A percentile compares a stretch with the other conserved stretches of the same genome.
phyloP scores from a whole-genome alignment of 2,888 invertebrate species.

The Hermodice carunculata region DNA sequence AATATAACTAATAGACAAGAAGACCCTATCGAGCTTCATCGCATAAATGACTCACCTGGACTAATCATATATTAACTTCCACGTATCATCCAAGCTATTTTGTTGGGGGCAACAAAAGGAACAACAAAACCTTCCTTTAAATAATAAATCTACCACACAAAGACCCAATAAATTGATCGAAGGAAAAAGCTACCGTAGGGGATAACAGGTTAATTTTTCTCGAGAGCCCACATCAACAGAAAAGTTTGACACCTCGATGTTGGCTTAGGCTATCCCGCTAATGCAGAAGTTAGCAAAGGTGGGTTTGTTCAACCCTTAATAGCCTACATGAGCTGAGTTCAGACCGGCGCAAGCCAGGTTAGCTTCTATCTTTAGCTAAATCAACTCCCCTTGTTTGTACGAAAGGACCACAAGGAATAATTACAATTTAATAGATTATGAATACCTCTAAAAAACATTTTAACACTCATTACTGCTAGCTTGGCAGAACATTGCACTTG shows the following conservation, averaged over 20 bases:
- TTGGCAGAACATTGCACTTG: conserved; percentile 80
- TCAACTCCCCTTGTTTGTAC: conserved; percentile 80
- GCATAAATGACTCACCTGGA: too few species aligned
- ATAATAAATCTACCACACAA: conserved; percentile 15
- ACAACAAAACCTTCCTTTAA: conserved; percentile 9
- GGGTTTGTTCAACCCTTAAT: conserved; percentile 81
- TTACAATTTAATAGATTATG: conserved; percentile 19
- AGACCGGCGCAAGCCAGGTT: conserved; percentile 88
- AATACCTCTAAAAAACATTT: neutral
- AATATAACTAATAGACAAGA: conserved; percentile 40
- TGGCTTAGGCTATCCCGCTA: conserved; percentile 82
- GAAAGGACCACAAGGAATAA: conserved; percentile 77
- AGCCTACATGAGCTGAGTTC: conserved; percentile 91
- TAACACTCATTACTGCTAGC: neutral
- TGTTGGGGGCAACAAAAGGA: conserved; percentile 41
- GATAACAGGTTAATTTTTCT: conserved; percentile 55
- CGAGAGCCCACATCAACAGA: conserved; percentile 50
- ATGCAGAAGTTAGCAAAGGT: conserved; percentile 76
- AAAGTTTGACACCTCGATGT: conserved; percentile 79
- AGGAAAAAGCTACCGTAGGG: conserved; percentile 49
- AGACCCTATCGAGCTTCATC: conserved; percentile 45
- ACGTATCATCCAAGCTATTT: conserved; percentile 17
- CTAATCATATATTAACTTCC: too few species aligned
- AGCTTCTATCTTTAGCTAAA: conserved; percentile 80
- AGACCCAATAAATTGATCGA: conserved; percentile 21